These are phyloP conservation scores for Malacoraja senta DNA, from an alignment of 2,797 vertebrate species.

Conservation along the genomic window DNA sequence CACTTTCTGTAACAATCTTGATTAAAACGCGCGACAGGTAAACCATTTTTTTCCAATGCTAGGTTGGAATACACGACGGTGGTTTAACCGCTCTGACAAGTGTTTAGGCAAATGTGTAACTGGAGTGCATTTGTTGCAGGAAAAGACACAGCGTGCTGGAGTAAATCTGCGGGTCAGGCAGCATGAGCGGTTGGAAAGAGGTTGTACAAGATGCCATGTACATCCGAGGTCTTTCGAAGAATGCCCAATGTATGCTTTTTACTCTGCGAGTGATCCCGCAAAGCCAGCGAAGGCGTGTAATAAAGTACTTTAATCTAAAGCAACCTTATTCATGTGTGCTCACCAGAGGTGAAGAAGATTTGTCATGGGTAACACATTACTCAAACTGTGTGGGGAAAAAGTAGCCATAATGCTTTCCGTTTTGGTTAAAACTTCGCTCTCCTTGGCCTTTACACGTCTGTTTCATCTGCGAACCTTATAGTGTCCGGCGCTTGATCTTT, in stretches of 20 bases:
- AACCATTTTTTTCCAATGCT: no score
- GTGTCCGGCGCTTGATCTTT: neutral
- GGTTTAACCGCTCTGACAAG: neutral
- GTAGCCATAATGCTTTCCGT: neutral
- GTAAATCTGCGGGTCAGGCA: no score
- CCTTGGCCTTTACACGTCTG: neutral
- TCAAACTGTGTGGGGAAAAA: neutral
- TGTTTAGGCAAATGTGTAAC: neutral
- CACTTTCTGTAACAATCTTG: neutral
- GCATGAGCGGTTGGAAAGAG: neutral
- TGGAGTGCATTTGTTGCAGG: neutral
- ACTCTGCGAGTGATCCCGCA: neutral
- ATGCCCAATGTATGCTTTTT: no score
- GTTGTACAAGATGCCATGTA: neutral
- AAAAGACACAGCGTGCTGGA: no score
- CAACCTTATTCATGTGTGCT: neutral
- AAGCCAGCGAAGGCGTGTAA: neutral
- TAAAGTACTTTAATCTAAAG: neutral
- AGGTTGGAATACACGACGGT: neutral
- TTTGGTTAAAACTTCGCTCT: neutral
- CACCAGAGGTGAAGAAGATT: neutral
- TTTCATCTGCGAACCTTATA: neutral
- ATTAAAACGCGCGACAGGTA: neutral
- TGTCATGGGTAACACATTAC: neutral
- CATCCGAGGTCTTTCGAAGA: neutral